Conservation (phyloP, 2,113 vertebrate species). For the Paralichthys olivaceus region DNA sequence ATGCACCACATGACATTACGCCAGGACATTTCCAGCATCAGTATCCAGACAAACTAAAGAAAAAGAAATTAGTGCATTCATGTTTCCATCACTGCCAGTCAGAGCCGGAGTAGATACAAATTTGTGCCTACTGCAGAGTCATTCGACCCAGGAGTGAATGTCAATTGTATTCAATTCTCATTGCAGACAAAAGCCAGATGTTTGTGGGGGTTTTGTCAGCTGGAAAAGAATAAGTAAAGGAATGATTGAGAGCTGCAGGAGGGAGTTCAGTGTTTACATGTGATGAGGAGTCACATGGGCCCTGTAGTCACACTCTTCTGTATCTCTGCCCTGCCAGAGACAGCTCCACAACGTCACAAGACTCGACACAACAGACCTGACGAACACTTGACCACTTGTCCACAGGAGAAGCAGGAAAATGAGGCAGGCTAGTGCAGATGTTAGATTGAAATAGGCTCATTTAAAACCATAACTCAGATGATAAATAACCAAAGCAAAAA, state of each 20-base stretch:
- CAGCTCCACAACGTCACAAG: slow-evolving; percentile 33
- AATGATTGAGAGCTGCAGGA: not conserved
- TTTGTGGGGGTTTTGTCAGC: not conserved
- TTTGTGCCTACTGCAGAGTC: not conserved
- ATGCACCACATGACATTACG: no score
- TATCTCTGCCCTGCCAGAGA: slow-evolving; percentile 12
- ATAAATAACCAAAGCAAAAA: not conserved
- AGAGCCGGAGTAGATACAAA: no score
- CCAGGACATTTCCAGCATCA: no score
- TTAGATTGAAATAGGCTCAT: not conserved
- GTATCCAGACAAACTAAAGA: no score
- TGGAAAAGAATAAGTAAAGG: not conserved
- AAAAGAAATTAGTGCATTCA: no score
- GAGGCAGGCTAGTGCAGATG: not conserved
- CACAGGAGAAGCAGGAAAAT: not conserved
- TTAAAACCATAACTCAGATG: not conserved
- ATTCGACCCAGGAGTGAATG: not conserved
- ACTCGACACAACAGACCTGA: slow-evolving; percentile 3
- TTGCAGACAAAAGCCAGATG: not conserved
- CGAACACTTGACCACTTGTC: slow-evolving; percentile 1
- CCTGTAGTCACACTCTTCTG: slow-evolving; percentile 28
- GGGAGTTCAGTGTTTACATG: slow-evolving; percentile 1
- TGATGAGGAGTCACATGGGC: slow-evolving; percentile 10
- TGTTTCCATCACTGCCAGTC: no score
- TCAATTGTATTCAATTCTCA: not conserved